These are phyloP conservation scores for Odontocolon sp. DNA, from an alignment of 2,888 invertebrate species.

Conservation along the genomic window DNA sequence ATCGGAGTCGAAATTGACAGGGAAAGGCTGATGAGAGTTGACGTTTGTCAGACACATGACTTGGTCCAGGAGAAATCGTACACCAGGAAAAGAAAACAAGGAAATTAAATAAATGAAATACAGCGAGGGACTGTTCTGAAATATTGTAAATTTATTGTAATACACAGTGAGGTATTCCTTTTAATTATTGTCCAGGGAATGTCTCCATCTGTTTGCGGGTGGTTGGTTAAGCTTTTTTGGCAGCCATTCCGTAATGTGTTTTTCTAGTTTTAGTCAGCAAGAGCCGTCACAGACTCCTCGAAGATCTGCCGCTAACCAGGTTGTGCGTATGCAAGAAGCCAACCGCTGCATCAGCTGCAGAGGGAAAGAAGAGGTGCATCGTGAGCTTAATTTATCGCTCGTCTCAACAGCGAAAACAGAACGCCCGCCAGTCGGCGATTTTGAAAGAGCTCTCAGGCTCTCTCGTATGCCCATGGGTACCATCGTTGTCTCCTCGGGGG, in stretches of 20 bases:
- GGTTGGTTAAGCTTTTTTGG: conserved; percentile 36
- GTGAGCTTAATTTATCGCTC: conserved; percentile 59
- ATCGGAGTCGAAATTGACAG: neutral
- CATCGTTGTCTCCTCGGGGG: conserved; percentile 57
- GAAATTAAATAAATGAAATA: conserved; percentile 10
- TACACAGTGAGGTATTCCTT: conserved; percentile 36
- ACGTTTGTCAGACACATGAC: neutral
- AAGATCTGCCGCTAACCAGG: conserved; percentile 47
- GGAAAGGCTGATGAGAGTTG: neutral
- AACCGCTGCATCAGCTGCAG: conserved; percentile 40
- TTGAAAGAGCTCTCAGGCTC: conserved; percentile 62
- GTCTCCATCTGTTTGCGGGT: conserved; percentile 51
- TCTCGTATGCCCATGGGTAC: conserved; percentile 53
- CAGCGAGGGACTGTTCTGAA: conserved; percentile 41
- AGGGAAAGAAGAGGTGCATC: conserved; percentile 42
- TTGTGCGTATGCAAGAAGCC: conserved; percentile 67
- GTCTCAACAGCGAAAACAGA: conserved; percentile 64
- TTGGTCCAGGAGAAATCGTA: conserved; percentile 28
- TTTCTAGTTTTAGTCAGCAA: conserved; percentile 59
- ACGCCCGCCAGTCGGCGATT: conserved; percentile 67
- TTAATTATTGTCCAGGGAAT: conserved; percentile 49
- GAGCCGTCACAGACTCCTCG: neutral
- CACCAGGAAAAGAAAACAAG: conserved; percentile 9
- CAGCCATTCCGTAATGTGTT: conserved; percentile 63
- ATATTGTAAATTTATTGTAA: conserved; percentile 65